phyloP scores from a whole-genome alignment of 2,888 invertebrate genomes.

The Tenthredo notha region DNA sequence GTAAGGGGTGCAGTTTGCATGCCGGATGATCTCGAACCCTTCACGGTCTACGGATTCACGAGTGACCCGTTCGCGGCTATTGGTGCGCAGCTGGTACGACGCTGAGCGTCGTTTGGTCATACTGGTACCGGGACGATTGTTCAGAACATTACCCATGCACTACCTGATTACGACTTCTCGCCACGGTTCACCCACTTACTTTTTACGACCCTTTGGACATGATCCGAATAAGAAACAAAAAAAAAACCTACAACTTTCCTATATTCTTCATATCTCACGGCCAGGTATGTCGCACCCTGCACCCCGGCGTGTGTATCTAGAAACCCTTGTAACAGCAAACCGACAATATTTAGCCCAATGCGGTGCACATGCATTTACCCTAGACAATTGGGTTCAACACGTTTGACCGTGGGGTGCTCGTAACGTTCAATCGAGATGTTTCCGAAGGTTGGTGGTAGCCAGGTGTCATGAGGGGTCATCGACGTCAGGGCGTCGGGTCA shows the following conservation, averaged over 20 bases:
- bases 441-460: constrained; percentile 30
- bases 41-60: not conserved
- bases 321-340: not conserved
- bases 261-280: not conserved
- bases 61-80: constrained; percentile 34
- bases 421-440: constrained; percentile 22
- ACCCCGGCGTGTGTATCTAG: not conserved
- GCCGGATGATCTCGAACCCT: not conserved
- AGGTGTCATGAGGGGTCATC: constrained; percentile 45
- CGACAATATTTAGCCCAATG: not conserved
- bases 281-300: not conserved
- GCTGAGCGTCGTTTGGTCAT: constrained; percentile 13
- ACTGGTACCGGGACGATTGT: constrained; percentile 21
- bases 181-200: constrained; percentile 43
- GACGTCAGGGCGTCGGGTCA: constrained; percentile 46
- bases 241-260: not conserved
- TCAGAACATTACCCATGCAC: not conserved
- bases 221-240: constrained; percentile 7
- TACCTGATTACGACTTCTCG: constrained; percentile 37
- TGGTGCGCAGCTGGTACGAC: constrained; percentile 7
- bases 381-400: not conserved
- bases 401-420: constrained; percentile 17
- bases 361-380: not conserved
- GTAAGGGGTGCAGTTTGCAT: constrained; percentile 23
- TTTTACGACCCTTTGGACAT: not conserved